phyloP scores from a whole-genome alignment of 1,140 invertebrate species.

The Listronotus bonariensis region DNA sequence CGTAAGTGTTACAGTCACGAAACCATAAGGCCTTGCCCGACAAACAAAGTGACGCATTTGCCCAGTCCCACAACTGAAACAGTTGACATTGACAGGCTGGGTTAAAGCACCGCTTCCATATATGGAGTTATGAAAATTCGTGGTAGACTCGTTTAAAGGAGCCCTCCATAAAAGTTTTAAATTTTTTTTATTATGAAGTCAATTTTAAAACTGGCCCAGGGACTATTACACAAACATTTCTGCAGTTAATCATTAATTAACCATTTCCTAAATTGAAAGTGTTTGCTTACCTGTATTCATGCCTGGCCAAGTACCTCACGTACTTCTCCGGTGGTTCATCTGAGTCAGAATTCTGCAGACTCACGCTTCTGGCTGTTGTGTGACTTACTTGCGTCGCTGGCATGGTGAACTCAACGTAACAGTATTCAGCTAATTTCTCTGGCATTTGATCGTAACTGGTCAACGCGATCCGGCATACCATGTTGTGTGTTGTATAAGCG shows the following conservation, averaged over 20 bases:
- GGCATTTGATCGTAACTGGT: conserved; percentile 98
- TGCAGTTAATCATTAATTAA: not conserved
- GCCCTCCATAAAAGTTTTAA: no score
- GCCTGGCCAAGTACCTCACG: conserved; percentile 94
- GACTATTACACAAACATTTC: no score
- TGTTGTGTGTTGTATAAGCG: conserved; percentile 94
- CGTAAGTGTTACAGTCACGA: no score
- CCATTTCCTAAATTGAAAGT: not conserved
- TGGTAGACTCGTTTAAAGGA: no score
- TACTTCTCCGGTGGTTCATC: conserved; percentile 98
- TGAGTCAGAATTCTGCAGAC: conserved; percentile 84
- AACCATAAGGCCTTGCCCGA: no score
- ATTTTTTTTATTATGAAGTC: no score
- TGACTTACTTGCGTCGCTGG: conserved; percentile 96
- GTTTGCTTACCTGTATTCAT: conserved; percentile 83
- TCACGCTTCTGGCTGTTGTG: conserved; percentile 93
- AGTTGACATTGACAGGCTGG: no score
- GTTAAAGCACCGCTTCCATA: no score
- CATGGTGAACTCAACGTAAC: conserved; percentile 97
- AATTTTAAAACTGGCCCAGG: no score
- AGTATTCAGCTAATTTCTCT: conserved; percentile 84
- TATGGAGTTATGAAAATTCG: no score
- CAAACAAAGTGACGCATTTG: no score
- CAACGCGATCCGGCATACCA: conserved; percentile 90
- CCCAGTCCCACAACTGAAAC: no score